These are phyloP conservation scores for Venustoraphidia nigricollis DNA, from an alignment of 2,888 invertebrate genomes.

Conservation along the genomic window DNA sequence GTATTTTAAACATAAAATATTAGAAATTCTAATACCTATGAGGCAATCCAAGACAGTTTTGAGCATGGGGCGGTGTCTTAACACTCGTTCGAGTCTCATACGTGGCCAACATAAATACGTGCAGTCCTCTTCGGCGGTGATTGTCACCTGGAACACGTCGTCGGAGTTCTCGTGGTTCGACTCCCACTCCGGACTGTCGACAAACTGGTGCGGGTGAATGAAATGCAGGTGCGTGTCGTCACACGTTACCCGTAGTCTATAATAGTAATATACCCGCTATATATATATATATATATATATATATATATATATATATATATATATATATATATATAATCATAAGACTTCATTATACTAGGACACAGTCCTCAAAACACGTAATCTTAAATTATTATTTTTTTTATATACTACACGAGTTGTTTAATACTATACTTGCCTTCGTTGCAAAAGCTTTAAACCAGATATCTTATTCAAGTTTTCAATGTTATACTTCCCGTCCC, in stretches of 20 bases:
- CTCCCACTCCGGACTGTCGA: slow-evolving; percentile 85
- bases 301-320: no score
- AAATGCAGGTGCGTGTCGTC: slow-evolving; percentile 71
- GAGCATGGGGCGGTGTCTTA: slow-evolving; percentile 57
- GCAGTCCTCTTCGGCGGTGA: slow-evolving; percentile 63
- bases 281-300: no score
- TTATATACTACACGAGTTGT: no score
- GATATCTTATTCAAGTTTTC: no score
- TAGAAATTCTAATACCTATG: slow-evolving; percentile 37
- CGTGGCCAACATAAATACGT: slow-evolving; percentile 68
- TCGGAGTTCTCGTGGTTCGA: slow-evolving; percentile 62
- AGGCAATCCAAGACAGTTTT: slow-evolving; percentile 62
- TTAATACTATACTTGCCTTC: no score
- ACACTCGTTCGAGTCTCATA: slow-evolving; percentile 55
- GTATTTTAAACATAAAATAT: no score
- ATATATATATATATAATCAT: no score
- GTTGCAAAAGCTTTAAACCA: no score
- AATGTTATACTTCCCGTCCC: no score
- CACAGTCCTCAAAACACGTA: no score
- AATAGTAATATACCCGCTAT: no score
- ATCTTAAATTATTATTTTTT: no score
- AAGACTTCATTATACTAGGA: not conserved
- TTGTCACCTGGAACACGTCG: slow-evolving; percentile 65
- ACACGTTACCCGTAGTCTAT: slow-evolving; percentile 65
- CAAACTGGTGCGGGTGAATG: slow-evolving; percentile 66